Evolutionary conservation across 2,888 invertebrate species (phyloP).

Genomic region (Catocala fraxini): DNA sequence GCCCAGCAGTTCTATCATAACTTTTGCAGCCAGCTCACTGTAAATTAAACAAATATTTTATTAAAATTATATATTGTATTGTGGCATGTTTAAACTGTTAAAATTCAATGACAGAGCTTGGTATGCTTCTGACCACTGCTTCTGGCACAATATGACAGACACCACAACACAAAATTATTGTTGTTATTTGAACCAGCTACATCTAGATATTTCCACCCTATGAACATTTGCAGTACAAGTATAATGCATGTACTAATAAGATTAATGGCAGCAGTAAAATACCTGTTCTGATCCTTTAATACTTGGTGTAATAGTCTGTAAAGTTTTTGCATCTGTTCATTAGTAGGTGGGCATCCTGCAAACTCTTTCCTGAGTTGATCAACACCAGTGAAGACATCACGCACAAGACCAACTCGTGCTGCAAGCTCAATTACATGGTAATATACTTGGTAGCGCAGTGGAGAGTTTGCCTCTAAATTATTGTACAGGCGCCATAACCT

Average conservation of each 20-base stretch:
- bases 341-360: slow-evolving; percentile 92
- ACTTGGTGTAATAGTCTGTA: slow-evolving; percentile 96
- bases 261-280: background rate
- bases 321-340: slow-evolving; percentile 96
- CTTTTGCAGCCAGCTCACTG: slow-evolving; percentile 97
- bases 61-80: background rate
- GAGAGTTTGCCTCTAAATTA: slow-evolving; percentile 94
- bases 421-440: slow-evolving; percentile 96
- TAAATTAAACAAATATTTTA: slow-evolving; percentile 3
- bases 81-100: no score
- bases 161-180: no score
- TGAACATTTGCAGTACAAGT: no score
- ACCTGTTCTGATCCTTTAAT: slow-evolving; percentile 95
- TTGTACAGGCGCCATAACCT: slow-evolving; percentile 97
- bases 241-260: no score
- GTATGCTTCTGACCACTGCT: no score
- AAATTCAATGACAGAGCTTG: no score
- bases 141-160: no score
- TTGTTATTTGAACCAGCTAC: no score
- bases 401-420: slow-evolving; percentile 94
- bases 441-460: slow-evolving; percentile 97
- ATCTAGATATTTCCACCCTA: no score
- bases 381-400: slow-evolving; percentile 94
- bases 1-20: slow-evolving; percentile 98
- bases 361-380: slow-evolving; percentile 94